These are phyloP conservation scores for Dryobota labecula DNA, from an alignment of 2,888 invertebrate genomes.

Conservation along the genomic window DNA sequence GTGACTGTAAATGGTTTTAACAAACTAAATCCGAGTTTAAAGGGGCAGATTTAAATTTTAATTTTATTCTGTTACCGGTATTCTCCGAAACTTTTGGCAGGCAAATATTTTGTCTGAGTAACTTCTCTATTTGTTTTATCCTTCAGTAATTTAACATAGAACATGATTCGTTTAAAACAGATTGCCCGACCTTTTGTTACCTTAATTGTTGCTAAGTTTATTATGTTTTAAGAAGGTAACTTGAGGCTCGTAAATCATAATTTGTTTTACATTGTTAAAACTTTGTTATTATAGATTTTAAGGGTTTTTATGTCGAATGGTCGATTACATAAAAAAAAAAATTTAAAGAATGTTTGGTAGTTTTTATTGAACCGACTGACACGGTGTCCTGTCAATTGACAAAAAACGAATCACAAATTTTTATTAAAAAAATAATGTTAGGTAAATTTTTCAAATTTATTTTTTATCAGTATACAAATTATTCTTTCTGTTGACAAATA, in stretches of 20 bases:
- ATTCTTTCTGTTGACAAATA: too few relatives aligned
- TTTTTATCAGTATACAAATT: too few relatives aligned
- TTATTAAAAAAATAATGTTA: too few relatives aligned
- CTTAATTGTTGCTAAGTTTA: constrained; percentile 55
- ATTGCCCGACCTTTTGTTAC: constrained; percentile 49
- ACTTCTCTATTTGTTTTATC: constrained; percentile 73
- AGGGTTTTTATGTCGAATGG: neutral
- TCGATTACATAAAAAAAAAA: neutral
- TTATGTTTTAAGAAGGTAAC: constrained; percentile 43
- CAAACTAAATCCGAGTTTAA: constrained; percentile 67
- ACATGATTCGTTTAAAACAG: constrained; percentile 49
- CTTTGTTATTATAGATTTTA: neutral
- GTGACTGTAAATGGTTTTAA: constrained; percentile 67
- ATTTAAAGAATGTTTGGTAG: neutral
- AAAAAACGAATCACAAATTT: too few relatives aligned
- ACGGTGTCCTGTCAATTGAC: too few relatives aligned
- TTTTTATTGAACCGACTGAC: too few relatives aligned
- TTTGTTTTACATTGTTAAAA: constrained; percentile 20
- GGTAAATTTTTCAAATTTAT: too few relatives aligned
- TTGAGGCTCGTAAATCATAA: constrained; percentile 28
- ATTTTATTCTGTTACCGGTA: constrained; percentile 73
- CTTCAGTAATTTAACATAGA: constrained; percentile 61
- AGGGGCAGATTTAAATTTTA: constrained; percentile 70
- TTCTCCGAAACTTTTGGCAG: constrained; percentile 69
- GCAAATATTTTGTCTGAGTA: constrained; percentile 78